Base-by-base conservation (phyloP, 2,797 vertebrate species). In the Oreortyx pictus region DNA sequence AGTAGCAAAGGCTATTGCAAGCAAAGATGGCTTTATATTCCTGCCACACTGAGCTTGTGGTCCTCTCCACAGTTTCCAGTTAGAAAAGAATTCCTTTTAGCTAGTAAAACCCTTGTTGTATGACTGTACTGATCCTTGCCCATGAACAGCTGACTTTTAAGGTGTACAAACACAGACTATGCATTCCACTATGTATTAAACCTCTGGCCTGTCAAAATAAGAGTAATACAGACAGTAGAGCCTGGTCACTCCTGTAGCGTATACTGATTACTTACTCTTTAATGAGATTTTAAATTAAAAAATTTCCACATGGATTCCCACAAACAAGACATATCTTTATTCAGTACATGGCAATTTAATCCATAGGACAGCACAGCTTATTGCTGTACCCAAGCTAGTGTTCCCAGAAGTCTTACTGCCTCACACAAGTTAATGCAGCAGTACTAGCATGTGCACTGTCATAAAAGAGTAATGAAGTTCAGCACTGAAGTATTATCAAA, bases 401-500 rank as follows among this genome's bases (percentile, higher is more conserved):
- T 72, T 94, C 93, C 70, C 82, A 92, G 72, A 93, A 95, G 57
- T 72, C 92, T 79, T 44, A 68, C 61, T 74, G 84, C 87, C 82
- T 92, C 82, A 71, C 54, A 94, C 57, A 70, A 95, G 82, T 82
- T 80, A 87, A 87, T 87, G 86, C 84, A 92, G 87, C 79, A 90
- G 57, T 72, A 59, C 65, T 89, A 79, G 72, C 83, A 72, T 61
- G 82, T 88, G 83, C 81, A 54, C 54, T 82, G 75, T 90, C 90
- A 92, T 95, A 74, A 95, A 95, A 95, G 72, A 92, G 76, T 93
- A 85, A 95, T 82, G 16, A 95, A 62, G 24, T 65, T 91, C 91
- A 89, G 46, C 61, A 61, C 49, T 50, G 25, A 87, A 83, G 49
- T 39, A 64, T 62, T 78, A 90, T 43, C 62, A 81, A 87, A 90